A percentile compares a stretch with the other conserved stretches of the same genome.
phyloP scores from a whole-genome alignment of 2,888 invertebrate genomes.

The Hemithea aestivaria region DNA sequence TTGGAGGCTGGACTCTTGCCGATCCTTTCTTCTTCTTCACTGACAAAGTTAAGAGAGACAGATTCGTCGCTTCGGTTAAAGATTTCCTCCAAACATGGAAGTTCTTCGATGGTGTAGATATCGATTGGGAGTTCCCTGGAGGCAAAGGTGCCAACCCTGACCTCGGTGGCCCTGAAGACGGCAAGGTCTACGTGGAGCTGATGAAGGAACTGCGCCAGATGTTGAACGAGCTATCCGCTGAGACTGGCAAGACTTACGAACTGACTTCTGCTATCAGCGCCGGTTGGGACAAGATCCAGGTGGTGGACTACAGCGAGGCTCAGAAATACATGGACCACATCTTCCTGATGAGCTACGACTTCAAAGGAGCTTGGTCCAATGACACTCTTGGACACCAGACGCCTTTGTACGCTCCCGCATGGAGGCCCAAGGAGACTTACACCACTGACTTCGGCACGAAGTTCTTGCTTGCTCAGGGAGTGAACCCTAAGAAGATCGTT shows the following conservation, averaged over 20 bases:
- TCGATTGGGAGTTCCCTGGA: constrained; percentile 75
- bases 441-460: constrained; percentile 72
- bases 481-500: constrained; percentile 65
- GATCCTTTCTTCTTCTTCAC: constrained; percentile 73
- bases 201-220: constrained; percentile 70
- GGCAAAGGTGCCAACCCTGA: constrained; percentile 72
- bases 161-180: constrained; percentile 66
- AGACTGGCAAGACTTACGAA: constrained; percentile 68
- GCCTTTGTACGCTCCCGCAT: constrained; percentile 61
- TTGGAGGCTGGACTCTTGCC: constrained; percentile 72
- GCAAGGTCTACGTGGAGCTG: constrained; percentile 56
- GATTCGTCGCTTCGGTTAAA: constrained; percentile 67
- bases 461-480: constrained; percentile 67
- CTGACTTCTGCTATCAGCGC: constrained; percentile 73
- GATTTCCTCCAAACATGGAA: constrained; percentile 73
- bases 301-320: constrained; percentile 66
- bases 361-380: constrained; percentile 74
- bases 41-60: constrained; percentile 58
- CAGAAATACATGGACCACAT: constrained; percentile 75
- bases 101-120: constrained; percentile 73
- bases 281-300: constrained; percentile 75
- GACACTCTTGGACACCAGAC: constrained; percentile 69
- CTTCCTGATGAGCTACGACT: constrained; percentile 73
- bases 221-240: constrained; percentile 60
- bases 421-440: constrained; percentile 68